Evolutionary conservation across 2,113 vertebrate species (phyloP), one percentile per base, ranked within the genome.

Genomic region (Indicator maculatus): DNA sequence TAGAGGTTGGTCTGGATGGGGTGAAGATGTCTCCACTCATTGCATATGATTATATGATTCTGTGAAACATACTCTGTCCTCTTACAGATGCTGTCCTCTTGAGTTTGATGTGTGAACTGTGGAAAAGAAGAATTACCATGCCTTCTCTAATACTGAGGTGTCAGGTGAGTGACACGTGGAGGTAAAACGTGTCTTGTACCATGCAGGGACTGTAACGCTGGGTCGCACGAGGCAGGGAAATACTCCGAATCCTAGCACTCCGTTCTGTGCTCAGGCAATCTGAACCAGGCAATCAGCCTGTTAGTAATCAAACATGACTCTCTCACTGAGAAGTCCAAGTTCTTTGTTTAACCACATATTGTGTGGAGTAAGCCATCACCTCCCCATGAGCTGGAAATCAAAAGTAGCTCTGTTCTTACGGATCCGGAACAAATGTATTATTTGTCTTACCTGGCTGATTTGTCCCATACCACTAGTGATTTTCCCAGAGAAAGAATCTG

Each of bases 401-500:
- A 86, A 89, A 80, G 28, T 75, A 87, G 26, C 77, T 86, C 41
- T 71, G 12, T 38, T 56, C 88, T 90, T 82, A 83, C 0, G 2
- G 30, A 91, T 59, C 12, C n/a, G 79, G 69, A 88, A 93, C 28
- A 91, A 93, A 95, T 61, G 61, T 1, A 61, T 89, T 74, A 44
- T 74, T 93, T 12, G 9, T 50, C 28, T 72, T 72, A 95, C 88
- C 89, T 93, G 91, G 31, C n/a, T 88, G 53, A 91, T 80, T 64
- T 74, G 28, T 95, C 76, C 72, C 83, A 72, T n/a, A 56, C 17
- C 33, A 86, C 41, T 86, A 78, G 53, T 47, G 39, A 86, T 95
- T 88, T 79, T 94, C 76, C 83, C 95, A 90, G 63, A 87, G 86
- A 78, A 90, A 89, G 88, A 72, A 47, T 78, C 36, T 78, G 44